These are phyloP conservation scores for Plectrocnemia conspersa DNA, from an alignment of 1,140 invertebrate genomes.

Conservation along the genomic window DNA sequence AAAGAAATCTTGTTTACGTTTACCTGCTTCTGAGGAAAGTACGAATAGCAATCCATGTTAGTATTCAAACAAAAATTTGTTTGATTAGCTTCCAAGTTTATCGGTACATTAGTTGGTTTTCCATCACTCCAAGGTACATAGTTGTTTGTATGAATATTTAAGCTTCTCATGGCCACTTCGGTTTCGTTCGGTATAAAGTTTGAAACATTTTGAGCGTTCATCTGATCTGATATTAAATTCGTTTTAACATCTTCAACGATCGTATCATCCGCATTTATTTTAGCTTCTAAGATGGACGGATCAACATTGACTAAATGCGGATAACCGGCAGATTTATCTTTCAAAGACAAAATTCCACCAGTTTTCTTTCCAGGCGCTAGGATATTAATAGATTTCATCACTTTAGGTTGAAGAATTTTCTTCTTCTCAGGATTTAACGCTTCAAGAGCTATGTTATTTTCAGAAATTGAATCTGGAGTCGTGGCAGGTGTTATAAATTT, in stretches of 20 bases:
- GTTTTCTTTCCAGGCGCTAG: conserved; percentile 47
- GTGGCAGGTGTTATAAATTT: conserved; percentile 55
- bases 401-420: conserved; percentile 47
- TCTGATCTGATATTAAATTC: neutral
- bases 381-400: conserved; percentile 45
- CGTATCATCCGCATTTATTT: conserved; percentile 17
- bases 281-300: conserved; percentile 40
- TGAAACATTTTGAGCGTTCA: neutral
- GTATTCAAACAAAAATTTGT: too few species aligned
- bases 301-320: conserved; percentile 48
- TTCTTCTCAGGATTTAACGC: conserved; percentile 39
- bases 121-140: conserved; percentile 31
- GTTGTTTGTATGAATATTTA: too few species aligned
- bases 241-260: neutral
- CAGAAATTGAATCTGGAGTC: conserved; percentile 45
- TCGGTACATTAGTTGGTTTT: conserved; percentile 3
- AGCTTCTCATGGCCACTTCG: neutral
- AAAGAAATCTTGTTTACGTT: conserved; percentile 43
- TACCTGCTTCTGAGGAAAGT: conserved; percentile 23
- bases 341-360: conserved; percentile 49
- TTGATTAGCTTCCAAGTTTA: conserved; percentile 6
- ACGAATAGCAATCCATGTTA: conserved; percentile 24
- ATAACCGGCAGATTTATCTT: conserved; percentile 50
- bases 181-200: neutral
- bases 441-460: conserved; percentile 34